These are phyloP conservation scores for Hylia prasina DNA, from an alignment of 2,113 vertebrate genomes.

Conservation along the genomic window DNA sequence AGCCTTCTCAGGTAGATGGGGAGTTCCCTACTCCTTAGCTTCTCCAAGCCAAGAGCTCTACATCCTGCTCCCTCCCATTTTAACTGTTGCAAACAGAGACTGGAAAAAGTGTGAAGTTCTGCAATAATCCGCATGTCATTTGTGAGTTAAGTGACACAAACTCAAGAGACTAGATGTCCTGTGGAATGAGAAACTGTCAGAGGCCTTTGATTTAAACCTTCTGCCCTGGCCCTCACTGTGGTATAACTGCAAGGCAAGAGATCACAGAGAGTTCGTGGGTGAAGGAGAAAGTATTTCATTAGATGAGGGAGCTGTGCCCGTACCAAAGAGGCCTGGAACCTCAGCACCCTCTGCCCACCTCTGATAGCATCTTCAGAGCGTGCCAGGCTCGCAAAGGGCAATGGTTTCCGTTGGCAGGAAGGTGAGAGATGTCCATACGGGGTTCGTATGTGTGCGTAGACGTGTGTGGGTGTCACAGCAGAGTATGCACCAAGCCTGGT, in stretches of 20 bases:
- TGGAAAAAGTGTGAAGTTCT: not conserved
- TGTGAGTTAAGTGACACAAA: not conserved
- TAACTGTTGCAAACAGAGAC: not conserved
- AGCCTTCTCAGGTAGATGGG: not conserved
- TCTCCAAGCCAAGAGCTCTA: not conserved
- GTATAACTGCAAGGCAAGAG: not conserved
- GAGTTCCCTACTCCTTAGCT: not conserved
- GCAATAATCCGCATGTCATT: not conserved
- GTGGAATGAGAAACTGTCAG: not conserved
- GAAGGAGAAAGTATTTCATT: not conserved
- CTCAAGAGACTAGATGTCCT: not conserved
- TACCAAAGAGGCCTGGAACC: not conserved
- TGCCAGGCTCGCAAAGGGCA: conserved; percentile 25
- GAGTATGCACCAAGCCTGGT: fast-evolving
- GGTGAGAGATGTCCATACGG: conserved; percentile 5
- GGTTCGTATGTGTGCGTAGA: not conserved
- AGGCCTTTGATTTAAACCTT: not conserved
- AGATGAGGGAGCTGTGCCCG: not conserved
- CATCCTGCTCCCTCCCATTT: not conserved
- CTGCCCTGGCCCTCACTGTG: not conserved
- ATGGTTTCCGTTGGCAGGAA: conserved; percentile 33
- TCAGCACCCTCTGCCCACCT: not conserved
- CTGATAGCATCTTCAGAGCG: conserved; percentile 14
- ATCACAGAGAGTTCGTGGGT: not conserved
- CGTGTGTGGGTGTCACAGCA: not conserved